A percentile compares a stretch with the other conserved stretches of the same genome.
These are phyloP conservation scores for Heliopora coerulea DNA, from an alignment of 92 coral and sea anemone genomes.

Conservation along the genomic window DNA sequence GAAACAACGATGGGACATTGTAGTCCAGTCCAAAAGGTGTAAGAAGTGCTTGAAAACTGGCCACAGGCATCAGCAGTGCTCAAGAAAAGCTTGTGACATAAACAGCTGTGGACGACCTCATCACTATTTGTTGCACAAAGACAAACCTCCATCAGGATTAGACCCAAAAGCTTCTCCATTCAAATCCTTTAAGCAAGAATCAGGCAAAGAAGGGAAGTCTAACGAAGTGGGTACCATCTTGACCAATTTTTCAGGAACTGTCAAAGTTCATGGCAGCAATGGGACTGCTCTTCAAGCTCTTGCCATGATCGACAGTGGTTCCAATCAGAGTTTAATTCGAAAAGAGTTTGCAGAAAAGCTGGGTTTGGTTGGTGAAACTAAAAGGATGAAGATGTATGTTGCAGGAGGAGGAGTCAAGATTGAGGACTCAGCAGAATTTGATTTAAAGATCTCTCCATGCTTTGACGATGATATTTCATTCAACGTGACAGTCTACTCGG, in stretches of 20 bases:
- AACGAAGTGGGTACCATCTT: not conserved
- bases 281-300: not conserved
- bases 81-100: not conserved
- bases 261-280: not conserved
- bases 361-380: constrained; percentile 18
- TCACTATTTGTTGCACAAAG: not conserved
- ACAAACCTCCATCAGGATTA: not conserved
- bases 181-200: not conserved
- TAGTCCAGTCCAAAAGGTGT: not conserved
- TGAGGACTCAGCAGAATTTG: constrained; percentile 17
- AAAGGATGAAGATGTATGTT: constrained; percentile 24
- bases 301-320: constrained; percentile 9
- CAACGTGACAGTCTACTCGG: not conserved
- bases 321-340: not conserved
- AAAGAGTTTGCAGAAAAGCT: constrained; percentile 18
- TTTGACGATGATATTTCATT: constrained; percentile 9
- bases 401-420: constrained; percentile 24
- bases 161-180: not conserved
- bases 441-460: constrained; percentile 13
- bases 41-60: constrained; percentile 7
- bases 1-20: no score
- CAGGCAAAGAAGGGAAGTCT: not conserved
- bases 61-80: constrained; percentile 5
- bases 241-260: not conserved
- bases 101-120: constrained; percentile 3